Percentiles rank a stretch among this genome's conserved stretches.
Conservation (phyloP, 2,797 vertebrate species). For the Sphenodon punctatus region DNA sequence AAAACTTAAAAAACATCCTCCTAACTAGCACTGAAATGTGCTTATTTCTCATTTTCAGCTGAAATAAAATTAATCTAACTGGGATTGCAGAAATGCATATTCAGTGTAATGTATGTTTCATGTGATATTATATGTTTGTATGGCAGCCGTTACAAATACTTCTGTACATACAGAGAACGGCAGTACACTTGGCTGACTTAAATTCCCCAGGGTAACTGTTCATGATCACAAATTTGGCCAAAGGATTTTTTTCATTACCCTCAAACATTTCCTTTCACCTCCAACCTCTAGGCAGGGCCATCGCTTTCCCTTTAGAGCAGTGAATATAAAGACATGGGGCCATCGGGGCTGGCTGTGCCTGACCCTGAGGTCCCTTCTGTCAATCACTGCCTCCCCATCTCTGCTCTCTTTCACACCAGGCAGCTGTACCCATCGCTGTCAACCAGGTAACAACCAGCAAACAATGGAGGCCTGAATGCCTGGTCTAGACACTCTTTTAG, state of each 20-base stretch:
- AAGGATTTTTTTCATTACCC: conserved; percentile 82
- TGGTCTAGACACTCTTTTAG: conserved; percentile 91
- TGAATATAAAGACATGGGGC: conserved; percentile 82
- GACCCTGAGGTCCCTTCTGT: conserved; percentile 83
- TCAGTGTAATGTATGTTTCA: neutral
- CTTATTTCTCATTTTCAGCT: neutral
- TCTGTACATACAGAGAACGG: neutral
- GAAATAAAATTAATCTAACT: neutral
- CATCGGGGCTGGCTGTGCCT: conserved; percentile 77
- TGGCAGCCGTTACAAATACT: neutral
- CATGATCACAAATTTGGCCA: conserved; percentile 81
- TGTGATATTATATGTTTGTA: neutral
- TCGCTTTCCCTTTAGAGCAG: conserved; percentile 75
- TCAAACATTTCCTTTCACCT: conserved; percentile 85
- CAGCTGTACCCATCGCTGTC: conserved; percentile 88
- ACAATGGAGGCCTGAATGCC: conserved; percentile 88
- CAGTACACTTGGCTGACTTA: conserved; percentile 54
- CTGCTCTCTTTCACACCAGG: conserved; percentile 84
- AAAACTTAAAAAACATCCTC: conserved; percentile 17
- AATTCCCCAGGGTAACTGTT: conserved; percentile 73
- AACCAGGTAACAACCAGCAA: conserved; percentile 87
- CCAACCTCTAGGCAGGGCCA: conserved; percentile 82
- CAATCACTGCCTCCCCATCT: conserved; percentile 81
- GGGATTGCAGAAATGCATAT: neutral
- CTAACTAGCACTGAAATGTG: neutral